These are phyloP conservation scores for Ctenosaura bakeri DNA, from an alignment of 2,797 vertebrate genomes.

Conservation along the genomic window DNA sequence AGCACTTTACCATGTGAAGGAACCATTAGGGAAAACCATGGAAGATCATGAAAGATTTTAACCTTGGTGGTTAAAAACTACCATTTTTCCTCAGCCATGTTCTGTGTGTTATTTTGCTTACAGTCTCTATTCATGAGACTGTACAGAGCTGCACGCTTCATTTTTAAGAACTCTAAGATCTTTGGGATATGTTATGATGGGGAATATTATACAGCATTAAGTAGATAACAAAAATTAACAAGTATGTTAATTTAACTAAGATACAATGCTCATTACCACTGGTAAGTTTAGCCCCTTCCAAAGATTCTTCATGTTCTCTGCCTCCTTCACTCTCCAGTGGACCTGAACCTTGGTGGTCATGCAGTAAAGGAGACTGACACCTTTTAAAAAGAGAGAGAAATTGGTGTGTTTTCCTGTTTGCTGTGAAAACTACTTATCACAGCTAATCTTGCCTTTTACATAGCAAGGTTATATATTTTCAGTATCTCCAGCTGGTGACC, in stretches of 20 bases:
- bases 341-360: conserved; percentile 86
- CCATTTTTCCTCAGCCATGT: not conserved
- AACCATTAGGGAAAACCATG: not conserved
- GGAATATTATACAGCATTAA: not conserved
- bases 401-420: not conserved
- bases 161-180: not conserved
- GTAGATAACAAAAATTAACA: not conserved
- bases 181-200: not conserved
- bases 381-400: conserved; percentile 77
- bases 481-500: not conserved
- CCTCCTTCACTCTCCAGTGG: conserved; percentile 86
- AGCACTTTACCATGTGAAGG: not conserved
- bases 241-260: not conserved
- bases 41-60: too few relatives aligned
- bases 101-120: not conserved
- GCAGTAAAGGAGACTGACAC: conserved; percentile 91
- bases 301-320: conserved; percentile 88
- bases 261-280: conserved; percentile 65
- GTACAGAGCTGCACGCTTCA: not conserved
- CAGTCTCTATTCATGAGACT: not conserved
- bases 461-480: conserved; percentile 9
- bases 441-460: not conserved
- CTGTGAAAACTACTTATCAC: not conserved
- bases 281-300: conserved; percentile 86
- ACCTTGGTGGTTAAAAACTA: accelerated